phyloP scores from a whole-genome alignment of 2,797 vertebrate species.

The Distichodus sexfasciatus region DNA sequence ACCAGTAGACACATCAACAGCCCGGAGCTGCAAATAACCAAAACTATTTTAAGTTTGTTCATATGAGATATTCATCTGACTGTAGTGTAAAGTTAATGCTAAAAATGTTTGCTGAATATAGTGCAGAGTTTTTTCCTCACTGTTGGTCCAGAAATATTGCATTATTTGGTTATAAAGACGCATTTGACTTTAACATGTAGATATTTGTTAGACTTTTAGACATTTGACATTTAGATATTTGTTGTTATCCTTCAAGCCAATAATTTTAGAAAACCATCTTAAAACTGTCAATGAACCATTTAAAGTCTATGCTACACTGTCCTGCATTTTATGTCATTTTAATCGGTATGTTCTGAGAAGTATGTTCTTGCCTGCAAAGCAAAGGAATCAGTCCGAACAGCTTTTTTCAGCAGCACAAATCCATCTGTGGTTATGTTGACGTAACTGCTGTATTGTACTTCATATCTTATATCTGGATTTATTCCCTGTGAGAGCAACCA shows the following conservation, averaged over 20 bases:
- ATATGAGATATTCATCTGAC: neutral
- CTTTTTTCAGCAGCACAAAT: slow-evolving; percentile 74
- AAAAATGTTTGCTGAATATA: neutral
- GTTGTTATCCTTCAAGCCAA: too few relatives aligned
- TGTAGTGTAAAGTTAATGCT: neutral
- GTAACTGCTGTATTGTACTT: slow-evolving; percentile 79
- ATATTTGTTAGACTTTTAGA: too few relatives aligned
- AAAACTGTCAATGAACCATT: too few relatives aligned
- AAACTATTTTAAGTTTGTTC: neutral
- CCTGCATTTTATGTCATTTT: too few relatives aligned
- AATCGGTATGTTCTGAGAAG: too few relatives aligned
- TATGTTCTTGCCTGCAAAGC: slow-evolving; percentile 66
- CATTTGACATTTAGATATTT: too few relatives aligned
- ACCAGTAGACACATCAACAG: slow-evolving; percentile 65
- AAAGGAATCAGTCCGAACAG: slow-evolving; percentile 70
- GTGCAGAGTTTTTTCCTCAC: too few relatives aligned
- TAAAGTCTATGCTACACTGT: too few relatives aligned
- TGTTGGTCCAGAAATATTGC: too few relatives aligned
- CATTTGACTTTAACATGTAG: too few relatives aligned
- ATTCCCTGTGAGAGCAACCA: slow-evolving; percentile 68
- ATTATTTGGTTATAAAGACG: too few relatives aligned
- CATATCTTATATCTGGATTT: slow-evolving; percentile 81
- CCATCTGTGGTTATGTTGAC: slow-evolving; percentile 81
- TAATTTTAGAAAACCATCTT: too few relatives aligned
- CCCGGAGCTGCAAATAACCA: slow-evolving; percentile 63